Base-by-base conservation (phyloP, 2,888 invertebrate genomes). In the Ceramica pisi region DNA sequence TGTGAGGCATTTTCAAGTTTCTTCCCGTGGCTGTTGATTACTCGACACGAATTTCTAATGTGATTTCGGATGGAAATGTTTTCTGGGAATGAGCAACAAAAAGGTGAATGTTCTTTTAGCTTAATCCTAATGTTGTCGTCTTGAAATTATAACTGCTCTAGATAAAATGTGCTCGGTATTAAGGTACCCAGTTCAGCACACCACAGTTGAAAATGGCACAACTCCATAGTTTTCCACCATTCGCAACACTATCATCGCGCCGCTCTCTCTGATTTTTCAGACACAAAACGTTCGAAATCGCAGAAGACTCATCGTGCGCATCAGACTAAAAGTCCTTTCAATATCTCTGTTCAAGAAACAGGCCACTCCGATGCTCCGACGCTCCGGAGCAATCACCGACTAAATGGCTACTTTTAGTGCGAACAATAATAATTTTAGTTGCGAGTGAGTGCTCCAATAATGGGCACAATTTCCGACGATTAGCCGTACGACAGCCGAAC, bases 371-470 rank as follows among this genome's bases (percentile, higher is more conserved):
- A 80, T 82, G 84, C 83, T 85, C 83, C 72, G 82, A 80, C 83
- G 84, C 83, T 85, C 83, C 72, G 82, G 80, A 85, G 92, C 93
- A 93, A 94, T 94, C 92, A 89, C 78, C 83, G 80, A 80, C 90
- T 92, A 94, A 95, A 95, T 92, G 94, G 94, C 91, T 93, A 93
- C 95, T 95, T 94, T 95, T 93, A 95, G 92, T 91, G 91, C 91
- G 95, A 94, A 95, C 96, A 95, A 96, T 95, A 93, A 95, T 95
- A 92, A 94, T 94, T 95, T 94, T 94, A 95, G 95, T 94, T 93
- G 92, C 82, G 87, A 92, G 89, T 91, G 93, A 95, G 93, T 93
- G 94, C 91, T 90, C 92, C 94, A 91, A 94, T 95, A 95, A 95
- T 95, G 95, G 95, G 91, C 88, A 92, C 95, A 93, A 95, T 96